Evolutionary conservation across 2,113 vertebrate genomes (phyloP), one percentile per base, ranked within the genome.

Genomic region (Poicephalus meyeri): DNA sequence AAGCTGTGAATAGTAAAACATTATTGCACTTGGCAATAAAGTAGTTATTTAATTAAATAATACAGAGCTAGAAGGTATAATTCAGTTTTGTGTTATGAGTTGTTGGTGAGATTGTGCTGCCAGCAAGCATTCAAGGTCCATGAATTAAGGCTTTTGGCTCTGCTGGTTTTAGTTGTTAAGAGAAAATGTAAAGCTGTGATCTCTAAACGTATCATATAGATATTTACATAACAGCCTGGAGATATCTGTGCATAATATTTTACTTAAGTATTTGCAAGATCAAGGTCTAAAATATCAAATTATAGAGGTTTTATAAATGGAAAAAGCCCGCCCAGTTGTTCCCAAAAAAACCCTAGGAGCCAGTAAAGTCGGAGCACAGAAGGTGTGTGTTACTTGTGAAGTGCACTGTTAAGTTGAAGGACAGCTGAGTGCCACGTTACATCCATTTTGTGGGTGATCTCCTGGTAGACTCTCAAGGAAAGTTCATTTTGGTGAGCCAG

Each of bases 341-440:
- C 41, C 53, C 66, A 2, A 7, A 28, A 49, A 66, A 80, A 7
- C 24, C 23, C 16, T 16, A 33, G 66, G 79, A 56, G 20, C 28
- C 55, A n/a, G 37, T 23, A 7, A 63, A 39, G 56, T 5, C 16
- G 2, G 16, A 25, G 13, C 5, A 13, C 18, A 8, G 8, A 2
- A 29, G 11, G 16, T 3, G 0, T 5, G 7, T 16, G 28, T 9
- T 46, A 13, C 15, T 49, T 1, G 2, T 47, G 64, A 29, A 39
- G 39, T 1, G 12, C 21, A 1, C 10, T 16, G 55, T 6, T 3
- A 1, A 25, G 42, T 11, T 39, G 44, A 15, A 58, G 80, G 23
- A 11, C 24, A 19, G 37, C 74, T 35, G 26, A 26, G 8, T 53
- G 55, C 37, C 65, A 14, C 2, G 0, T n/a, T 10, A 2, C 0